Percentiles rank a stretch among this genome's conserved stretches.
Evolutionary conservation across 2,113 vertebrate species (phyloP).

Genomic region (Calonectris borealis): DNA sequence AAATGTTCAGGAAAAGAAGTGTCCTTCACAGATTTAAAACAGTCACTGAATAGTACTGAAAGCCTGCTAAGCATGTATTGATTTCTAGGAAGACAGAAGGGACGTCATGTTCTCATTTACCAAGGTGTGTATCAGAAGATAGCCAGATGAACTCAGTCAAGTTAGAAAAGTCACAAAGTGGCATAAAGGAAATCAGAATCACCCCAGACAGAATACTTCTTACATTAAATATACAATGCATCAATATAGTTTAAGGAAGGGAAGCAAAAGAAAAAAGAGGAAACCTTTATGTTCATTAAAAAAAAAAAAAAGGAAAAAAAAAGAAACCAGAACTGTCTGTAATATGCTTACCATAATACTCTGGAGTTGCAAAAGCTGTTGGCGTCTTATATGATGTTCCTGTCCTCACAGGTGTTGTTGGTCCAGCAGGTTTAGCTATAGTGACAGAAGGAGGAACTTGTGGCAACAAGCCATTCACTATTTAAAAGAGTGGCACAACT

Average conservation of each 20-base stretch:
- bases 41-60: not conserved
- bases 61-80: not conserved
- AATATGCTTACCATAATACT: slow-evolving; percentile 70
- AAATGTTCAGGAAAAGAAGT: not conserved
- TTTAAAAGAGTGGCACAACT: not conserved
- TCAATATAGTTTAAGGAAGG: not conserved
- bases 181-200: not conserved
- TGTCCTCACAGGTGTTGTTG: slow-evolving; percentile 43
- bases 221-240: not conserved
- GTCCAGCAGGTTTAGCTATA: slow-evolving; percentile 47
- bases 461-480: slow-evolving; percentile 41
- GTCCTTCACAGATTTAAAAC: not conserved
- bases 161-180: not conserved
- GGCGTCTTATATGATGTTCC: slow-evolving; percentile 62
- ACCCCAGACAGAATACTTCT: not conserved
- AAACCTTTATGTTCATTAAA: not conserved
- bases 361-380: slow-evolving; percentile 74
- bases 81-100: not conserved
- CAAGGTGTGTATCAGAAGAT: not conserved
- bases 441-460: slow-evolving; percentile 1
- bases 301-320: not conserved
- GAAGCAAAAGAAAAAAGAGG: not conserved
- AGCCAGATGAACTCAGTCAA: not conserved
- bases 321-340: not conserved
- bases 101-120: not conserved